Evolutionary conservation across 2,797 vertebrate species (phyloP).

Genomic region (Argentina silus): DNA sequence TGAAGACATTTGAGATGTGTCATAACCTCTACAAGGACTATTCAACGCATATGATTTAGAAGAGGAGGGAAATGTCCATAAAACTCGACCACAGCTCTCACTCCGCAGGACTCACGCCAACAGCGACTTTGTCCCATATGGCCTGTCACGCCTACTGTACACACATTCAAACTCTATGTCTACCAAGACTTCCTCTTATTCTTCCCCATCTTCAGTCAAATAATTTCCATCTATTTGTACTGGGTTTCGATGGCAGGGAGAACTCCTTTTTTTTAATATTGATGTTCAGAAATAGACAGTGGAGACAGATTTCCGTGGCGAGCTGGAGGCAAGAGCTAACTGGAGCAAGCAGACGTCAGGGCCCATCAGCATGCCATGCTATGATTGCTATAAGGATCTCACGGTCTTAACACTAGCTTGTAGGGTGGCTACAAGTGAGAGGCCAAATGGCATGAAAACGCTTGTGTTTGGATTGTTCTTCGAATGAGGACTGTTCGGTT

Average conservation of each 20-base stretch:
- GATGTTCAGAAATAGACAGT: slow-evolving; percentile 55
- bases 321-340: slow-evolving; percentile 54
- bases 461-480: slow-evolving; percentile 31
- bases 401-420: slow-evolving; percentile 22
- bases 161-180: not conserved
- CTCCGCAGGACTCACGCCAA: not conserved
- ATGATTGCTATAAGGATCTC: slow-evolving; percentile 53
- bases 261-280: slow-evolving; percentile 22
- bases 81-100: not conserved
- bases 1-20: not conserved
- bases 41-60: not conserved
- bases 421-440: slow-evolving; percentile 34
- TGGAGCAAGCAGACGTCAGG: slow-evolving; percentile 42
- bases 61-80: not conserved
- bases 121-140: not conserved
- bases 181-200: not conserved
- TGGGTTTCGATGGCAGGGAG: slow-evolving; percentile 15
- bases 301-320: slow-evolving; percentile 35
- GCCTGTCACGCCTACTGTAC: too few species aligned
- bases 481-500: slow-evolving; percentile 4
- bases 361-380: slow-evolving; percentile 45
- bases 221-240: slow-evolving; percentile 27
- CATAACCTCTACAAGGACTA: not conserved
- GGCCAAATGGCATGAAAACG: slow-evolving; percentile 46
- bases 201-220: slow-evolving; percentile 3